Conservation (phyloP, 2,113 vertebrate species). For the Thamnaconus septentrionalis region DNA sequence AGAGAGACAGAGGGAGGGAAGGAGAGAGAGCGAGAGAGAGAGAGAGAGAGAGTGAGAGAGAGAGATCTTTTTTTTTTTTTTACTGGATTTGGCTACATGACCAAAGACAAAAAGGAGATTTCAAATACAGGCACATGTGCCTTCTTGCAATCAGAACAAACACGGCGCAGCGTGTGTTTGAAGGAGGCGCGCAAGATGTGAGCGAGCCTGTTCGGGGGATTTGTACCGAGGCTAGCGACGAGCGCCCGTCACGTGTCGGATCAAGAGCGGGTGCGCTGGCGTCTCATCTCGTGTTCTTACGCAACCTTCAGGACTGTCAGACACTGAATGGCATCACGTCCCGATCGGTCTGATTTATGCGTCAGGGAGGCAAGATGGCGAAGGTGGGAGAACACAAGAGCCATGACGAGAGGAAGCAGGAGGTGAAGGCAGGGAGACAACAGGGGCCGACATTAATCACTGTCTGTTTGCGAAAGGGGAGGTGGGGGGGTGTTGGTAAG, state of each 20-base stretch:
- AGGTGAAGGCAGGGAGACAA: slow-evolving; percentile 22
- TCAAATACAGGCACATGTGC: no score
- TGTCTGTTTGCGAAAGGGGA: slow-evolving; percentile 19
- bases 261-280: slow-evolving; percentile 1
- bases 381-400: slow-evolving; percentile 18
- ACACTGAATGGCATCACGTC: slow-evolving; percentile 14
- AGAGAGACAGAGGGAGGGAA: no score
- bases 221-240: slow-evolving; percentile 9
- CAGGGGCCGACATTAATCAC: slow-evolving; percentile 30
- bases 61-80: no score
- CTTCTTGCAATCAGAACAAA: no score
- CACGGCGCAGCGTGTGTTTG: not conserved
- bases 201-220: slow-evolving; percentile 1
- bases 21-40: no score
- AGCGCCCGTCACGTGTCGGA: slow-evolving; percentile 16
- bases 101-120: no score
- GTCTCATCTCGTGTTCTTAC: slow-evolving; percentile 5
- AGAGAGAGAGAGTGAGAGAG: no score
- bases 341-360: slow-evolving; percentile 20
- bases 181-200: slow-evolving; percentile 2
- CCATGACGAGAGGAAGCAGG: slow-evolving; percentile 9
- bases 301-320: slow-evolving; percentile 29
- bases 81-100: no score
- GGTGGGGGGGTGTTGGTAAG: slow-evolving; percentile 38
- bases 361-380: slow-evolving; percentile 4